These are phyloP conservation scores for Drosophila anomelani DNA, from an alignment of 2,888 invertebrate genomes.

Conservation along the genomic window DNA sequence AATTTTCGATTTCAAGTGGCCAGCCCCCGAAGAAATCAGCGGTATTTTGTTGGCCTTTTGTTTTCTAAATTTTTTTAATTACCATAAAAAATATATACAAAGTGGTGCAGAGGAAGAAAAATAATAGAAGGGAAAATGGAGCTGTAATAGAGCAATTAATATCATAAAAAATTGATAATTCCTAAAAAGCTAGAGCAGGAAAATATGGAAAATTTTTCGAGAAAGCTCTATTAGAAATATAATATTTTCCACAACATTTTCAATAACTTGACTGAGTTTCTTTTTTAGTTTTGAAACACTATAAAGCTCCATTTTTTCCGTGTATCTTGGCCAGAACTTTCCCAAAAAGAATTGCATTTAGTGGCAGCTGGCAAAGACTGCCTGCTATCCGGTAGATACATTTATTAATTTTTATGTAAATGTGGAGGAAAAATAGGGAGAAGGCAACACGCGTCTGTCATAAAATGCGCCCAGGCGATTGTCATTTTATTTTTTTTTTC, in stretches of 20 bases:
- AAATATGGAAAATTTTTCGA: background rate
- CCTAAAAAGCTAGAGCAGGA: background rate
- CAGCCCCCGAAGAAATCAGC: slow-evolving; percentile 47
- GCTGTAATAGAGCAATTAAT: background rate
- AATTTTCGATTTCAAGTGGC: slow-evolving; percentile 43
- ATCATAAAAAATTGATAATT: background rate
- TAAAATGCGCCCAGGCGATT: slow-evolving; percentile 63
- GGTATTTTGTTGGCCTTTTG: slow-evolving; percentile 57
- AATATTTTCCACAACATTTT: background rate
- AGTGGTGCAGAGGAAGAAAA: slow-evolving; percentile 9
- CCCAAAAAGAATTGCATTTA: slow-evolving; percentile 57
- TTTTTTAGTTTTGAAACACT: too few species aligned
- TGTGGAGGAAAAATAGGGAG: slow-evolving; percentile 29
- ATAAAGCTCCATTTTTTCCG: background rate
- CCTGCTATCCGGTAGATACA: slow-evolving; percentile 59
- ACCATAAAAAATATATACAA: slow-evolving; percentile 52
- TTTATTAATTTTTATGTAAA: slow-evolving; percentile 70
- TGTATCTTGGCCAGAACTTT: slow-evolving; percentile 57
- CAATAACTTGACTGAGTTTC: too few species aligned
- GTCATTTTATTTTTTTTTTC: slow-evolving; percentile 47
- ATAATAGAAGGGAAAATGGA: background rate
- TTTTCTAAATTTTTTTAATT: slow-evolving; percentile 59
- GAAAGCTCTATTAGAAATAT: background rate
- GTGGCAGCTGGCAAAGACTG: slow-evolving; percentile 39
- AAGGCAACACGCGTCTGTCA: slow-evolving; percentile 64